Evolutionary conservation across 2,888 invertebrate species (phyloP), one percentile per base, ranked within the genome.

Genomic region (Crepidodera aurea): DNA sequence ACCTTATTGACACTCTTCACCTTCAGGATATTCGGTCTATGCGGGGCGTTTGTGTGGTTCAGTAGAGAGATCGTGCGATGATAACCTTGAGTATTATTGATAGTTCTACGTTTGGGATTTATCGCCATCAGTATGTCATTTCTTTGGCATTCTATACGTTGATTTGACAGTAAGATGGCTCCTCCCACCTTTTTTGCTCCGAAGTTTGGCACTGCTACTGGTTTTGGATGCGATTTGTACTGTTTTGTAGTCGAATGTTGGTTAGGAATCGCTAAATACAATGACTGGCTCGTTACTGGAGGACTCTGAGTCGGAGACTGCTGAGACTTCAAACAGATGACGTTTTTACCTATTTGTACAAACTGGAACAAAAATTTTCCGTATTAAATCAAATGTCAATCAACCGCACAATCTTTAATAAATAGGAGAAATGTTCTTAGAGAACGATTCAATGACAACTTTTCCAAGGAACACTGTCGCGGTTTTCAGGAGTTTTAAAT

Each of bases 161-260:
- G 78, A 65, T 77, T 78, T 46, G 86, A 84, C 69, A 87, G 74
- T 1, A 86, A 81, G 44, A 86, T 79, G 7, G 86, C 84, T 66
- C 84, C 83, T 48, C 86, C 87, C 40, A 86, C 82, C 74, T 85
- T 85, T 15, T 84, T 81, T 44, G 86, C 82, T 72, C 86, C 84
- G 73, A 83, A 86, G 5, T 85, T 84, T 71, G 86, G 84, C 50
- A 86, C 76, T 27, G 84, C 83, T 8, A 88, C 83, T 8, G 88
- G 86, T 64, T 88, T 86, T 63, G 88, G 85, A 62, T 86, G 85
- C 16, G 84, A 75, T 65, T 83, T 77, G 75, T 85, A 86, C 82
- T 77, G 68, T 58, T 77, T 75, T 57, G 77, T 70, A 64, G 70
- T 74, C 16, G 69, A 64, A 6, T 68, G 70, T n/a, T 71, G 59